Percentiles rank a stretch among this genome's conserved stretches.
Conservation (phyloP, 2,888 invertebrate genomes). For the Oligia latruncula region DNA sequence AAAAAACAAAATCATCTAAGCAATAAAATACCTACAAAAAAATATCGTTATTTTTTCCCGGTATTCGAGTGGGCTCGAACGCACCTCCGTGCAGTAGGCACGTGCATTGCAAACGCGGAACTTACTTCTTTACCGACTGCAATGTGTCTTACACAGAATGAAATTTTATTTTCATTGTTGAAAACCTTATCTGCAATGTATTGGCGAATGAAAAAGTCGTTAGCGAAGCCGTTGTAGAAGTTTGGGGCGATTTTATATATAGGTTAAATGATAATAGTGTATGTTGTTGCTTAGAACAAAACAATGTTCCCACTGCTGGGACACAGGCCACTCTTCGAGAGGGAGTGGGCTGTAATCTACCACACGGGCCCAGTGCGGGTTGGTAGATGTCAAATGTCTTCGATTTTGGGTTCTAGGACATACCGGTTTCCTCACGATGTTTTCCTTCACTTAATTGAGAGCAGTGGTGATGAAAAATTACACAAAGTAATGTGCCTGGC, state of each 20-base stretch:
- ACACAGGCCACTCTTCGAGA: not conserved
- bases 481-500: not conserved
- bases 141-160: slow-evolving; percentile 77
- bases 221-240: slow-evolving; percentile 4
- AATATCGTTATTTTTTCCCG: not conserved
- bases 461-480: not conserved
- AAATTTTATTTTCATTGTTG: slow-evolving; percentile 75
- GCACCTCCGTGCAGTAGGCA: slow-evolving; percentile 62
- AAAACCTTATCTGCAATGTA: slow-evolving; percentile 55
- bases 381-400: not conserved
- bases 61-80: slow-evolving; percentile 30
- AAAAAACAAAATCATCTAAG: not conserved
- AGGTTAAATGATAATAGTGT: not conserved
- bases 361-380: not conserved
- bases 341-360: no score
- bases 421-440: not conserved
- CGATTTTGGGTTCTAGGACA: not conserved
- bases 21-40: not conserved
- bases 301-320: not conserved
- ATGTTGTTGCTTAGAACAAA: not conserved
- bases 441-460: not conserved
- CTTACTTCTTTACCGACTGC: slow-evolving; percentile 74
- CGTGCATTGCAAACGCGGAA: slow-evolving; percentile 74
- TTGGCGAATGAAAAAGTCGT: slow-evolving; percentile 29
- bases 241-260: not conserved